phyloP scores from a whole-genome alignment of 2,888 invertebrate species.

The Tenodera sinensis region DNA sequence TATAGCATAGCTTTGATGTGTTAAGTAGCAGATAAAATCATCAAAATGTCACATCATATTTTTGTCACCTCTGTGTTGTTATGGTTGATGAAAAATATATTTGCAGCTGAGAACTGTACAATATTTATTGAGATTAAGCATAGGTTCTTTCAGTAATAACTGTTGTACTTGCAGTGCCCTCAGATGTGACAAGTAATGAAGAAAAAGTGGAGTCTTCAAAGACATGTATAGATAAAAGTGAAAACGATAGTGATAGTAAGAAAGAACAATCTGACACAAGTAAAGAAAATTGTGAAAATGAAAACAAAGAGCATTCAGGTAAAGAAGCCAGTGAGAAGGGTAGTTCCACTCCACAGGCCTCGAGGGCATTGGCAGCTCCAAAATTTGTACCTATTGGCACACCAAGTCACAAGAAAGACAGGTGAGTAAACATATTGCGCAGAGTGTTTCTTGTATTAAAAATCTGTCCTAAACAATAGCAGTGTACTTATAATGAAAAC shows the following conservation, averaged over 20 bases:
- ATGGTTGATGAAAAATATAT: no score
- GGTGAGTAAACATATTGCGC: slow-evolving; percentile 18
- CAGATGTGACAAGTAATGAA: not conserved
- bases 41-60: no score
- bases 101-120: no score
- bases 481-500: no score
- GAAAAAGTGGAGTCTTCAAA: not conserved
- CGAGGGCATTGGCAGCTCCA: not conserved
- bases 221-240: not conserved
- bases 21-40: no score
- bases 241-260: not conserved
- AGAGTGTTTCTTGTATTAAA: no score
- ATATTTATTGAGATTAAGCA: no score
- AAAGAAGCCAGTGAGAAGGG: not conserved
- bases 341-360: not conserved
- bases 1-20: no score
- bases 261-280: not conserved
- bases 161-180: not conserved
- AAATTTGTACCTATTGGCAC: slow-evolving; percentile 32
- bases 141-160: no score
- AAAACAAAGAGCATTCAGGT: not conserved
- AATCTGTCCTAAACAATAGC: no score
- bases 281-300: not conserved
- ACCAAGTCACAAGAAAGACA: slow-evolving; percentile 25
- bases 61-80: no score